Evolutionary conservation across 1,140 invertebrate species (phyloP).

Genomic region (Drosophila pruinosa): DNA sequence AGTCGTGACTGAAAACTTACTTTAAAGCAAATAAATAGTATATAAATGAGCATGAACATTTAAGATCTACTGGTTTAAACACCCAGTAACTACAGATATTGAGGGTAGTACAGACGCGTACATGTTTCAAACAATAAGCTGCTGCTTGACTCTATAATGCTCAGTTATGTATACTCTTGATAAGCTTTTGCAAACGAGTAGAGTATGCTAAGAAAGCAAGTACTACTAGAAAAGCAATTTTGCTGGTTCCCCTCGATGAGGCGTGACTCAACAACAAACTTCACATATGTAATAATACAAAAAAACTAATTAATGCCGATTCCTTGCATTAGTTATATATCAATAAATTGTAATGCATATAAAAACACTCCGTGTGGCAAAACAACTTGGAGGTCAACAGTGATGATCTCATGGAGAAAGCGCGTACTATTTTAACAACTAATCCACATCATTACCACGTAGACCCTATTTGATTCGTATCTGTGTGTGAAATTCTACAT

Average conservation of each 20-base stretch:
- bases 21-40: not conserved
- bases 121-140: not conserved
- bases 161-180: too few species aligned
- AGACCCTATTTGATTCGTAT: not conserved
- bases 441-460: conserved; percentile 19
- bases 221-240: too few species aligned
- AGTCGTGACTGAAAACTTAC: not conserved
- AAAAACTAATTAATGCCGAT: not conserved
- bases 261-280: too few species aligned
- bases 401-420: conserved; percentile 36
- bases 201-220: too few species aligned
- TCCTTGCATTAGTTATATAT: not conserved
- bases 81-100: not conserved
- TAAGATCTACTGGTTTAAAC: not conserved
- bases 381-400: not conserved
- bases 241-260: too few species aligned
- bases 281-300: not conserved
- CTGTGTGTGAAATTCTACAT: not conserved
- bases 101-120: not conserved
- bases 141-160: too few species aligned
- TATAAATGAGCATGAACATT: not conserved
- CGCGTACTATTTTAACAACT: not conserved
- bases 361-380: not conserved
- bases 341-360: not conserved
- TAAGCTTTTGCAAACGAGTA: too few species aligned